Percentiles rank a stretch among this genome's conserved stretches.
phyloP scores from a whole-genome alignment of 2,797 vertebrate genomes.

The Menidia menidia region DNA sequence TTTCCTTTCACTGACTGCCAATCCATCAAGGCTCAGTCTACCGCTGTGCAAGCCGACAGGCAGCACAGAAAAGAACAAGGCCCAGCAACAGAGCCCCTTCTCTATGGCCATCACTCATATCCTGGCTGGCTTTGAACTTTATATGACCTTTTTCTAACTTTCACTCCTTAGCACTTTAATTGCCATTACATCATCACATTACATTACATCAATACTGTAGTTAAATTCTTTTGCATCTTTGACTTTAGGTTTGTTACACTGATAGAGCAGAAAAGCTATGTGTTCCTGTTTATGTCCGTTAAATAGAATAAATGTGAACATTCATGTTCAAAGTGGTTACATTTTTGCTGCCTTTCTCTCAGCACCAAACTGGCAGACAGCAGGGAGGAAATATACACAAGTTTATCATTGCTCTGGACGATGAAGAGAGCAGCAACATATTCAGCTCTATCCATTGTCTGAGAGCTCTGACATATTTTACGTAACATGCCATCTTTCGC shows the following conservation, averaged over 20 bases:
- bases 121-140: slow-evolving; percentile 89
- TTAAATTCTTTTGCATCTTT: background rate
- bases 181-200: slow-evolving; percentile 10
- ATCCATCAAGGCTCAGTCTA: slow-evolving; percentile 96
- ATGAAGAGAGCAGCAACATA: no score
- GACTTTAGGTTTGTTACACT: slow-evolving; percentile 6
- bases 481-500: no score
- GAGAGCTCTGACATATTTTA: no score
- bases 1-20: slow-evolving; percentile 95
- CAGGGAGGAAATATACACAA: slow-evolving; percentile 25
- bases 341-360: slow-evolving; percentile 39
- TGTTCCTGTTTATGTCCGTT: slow-evolving; percentile 10
- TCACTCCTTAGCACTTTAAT: slow-evolving; percentile 83
- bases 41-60: slow-evolving; percentile 92
- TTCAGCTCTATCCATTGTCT: no score
- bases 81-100: slow-evolving; percentile 87
- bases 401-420: no score
- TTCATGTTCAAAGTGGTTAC: slow-evolving; percentile 8
- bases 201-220: no score
- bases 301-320: background rate
- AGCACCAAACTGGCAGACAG: slow-evolving; percentile 64
- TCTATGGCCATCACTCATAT: slow-evolving; percentile 89
- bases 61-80: slow-evolving; percentile 89
- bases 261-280: slow-evolving; percentile 20
- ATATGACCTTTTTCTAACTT: slow-evolving; percentile 90